phyloP scores from a whole-genome alignment of 30 jellyfish, hydroid and myxozoan genomes.

The Nemopilema nomurai region DNA sequence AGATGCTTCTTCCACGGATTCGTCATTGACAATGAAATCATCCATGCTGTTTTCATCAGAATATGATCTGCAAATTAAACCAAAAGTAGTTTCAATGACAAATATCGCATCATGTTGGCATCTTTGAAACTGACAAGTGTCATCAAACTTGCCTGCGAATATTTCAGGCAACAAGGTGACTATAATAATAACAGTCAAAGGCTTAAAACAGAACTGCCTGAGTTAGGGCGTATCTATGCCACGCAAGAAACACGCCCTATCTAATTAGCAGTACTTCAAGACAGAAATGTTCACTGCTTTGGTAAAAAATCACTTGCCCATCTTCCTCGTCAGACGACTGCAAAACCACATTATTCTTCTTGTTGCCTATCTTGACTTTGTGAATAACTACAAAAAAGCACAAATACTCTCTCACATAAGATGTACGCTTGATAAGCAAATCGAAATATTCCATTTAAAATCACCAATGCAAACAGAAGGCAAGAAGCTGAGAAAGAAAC shows the following conservation, averaged over 20 bases:
- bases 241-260: too few species aligned
- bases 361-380: not conserved
- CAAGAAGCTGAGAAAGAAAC: not conserved
- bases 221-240: too few species aligned
- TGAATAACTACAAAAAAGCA: not conserved
- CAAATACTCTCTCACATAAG: too few species aligned
- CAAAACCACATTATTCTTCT: not conserved
- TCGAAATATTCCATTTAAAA: not conserved
- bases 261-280: too few species aligned
- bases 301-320: constrained; percentile 13
- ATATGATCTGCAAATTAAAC: not conserved
- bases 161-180: too few species aligned
- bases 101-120: not conserved
- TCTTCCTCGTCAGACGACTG: constrained; percentile 27
- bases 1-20: not conserved
- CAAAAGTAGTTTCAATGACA: not conserved
- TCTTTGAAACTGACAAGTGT: too few species aligned
- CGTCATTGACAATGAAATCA: not conserved
- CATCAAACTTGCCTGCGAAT: too few species aligned
- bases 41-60: not conserved
- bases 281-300: too few species aligned
- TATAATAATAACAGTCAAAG: too few species aligned
- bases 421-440: not conserved
- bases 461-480: not conserved
- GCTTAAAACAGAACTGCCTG: too few species aligned